Percentiles rank a stretch among this genome's conserved stretches.
Evolutionary conservation across 2,797 vertebrate species (phyloP).

Genomic region (Schizothorax lantsangensis): DNA sequence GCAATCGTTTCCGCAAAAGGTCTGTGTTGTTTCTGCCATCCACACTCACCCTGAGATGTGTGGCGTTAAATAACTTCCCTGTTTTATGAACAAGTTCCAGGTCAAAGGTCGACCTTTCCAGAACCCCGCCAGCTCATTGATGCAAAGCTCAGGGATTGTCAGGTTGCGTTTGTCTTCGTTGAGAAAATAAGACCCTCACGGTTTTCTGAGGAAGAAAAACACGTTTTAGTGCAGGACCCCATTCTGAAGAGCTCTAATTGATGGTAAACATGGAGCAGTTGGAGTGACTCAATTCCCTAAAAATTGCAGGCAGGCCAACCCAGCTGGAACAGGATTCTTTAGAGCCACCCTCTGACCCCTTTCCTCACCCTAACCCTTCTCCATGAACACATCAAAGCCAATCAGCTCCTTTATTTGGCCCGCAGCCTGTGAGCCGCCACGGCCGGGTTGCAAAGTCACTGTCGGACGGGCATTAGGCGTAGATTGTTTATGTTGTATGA

Average conservation of each 20-base stretch:
- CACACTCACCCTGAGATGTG: conserved; percentile 50
- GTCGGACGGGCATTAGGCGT: conserved; percentile 61
- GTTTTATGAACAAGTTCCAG: conserved; percentile 64
- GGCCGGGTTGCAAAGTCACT: conserved; percentile 66
- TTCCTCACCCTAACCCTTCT: conserved; percentile 37
- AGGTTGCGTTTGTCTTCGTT: conserved; percentile 59
- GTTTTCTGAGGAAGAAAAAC: conserved; percentile 58
- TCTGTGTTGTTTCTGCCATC: conserved; percentile 45
- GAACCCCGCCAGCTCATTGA: conserved; percentile 42
- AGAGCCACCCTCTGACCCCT: conserved; percentile 72
- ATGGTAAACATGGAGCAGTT: conserved; percentile 54
- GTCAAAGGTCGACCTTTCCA: conserved; percentile 53
- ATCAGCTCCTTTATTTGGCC: conserved; percentile 66
- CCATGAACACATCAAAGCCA: conserved; percentile 76
- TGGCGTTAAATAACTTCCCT: conserved; percentile 60
- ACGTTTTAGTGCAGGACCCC: conserved; percentile 47
- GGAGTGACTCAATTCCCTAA: conserved; percentile 57
- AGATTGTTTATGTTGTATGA: conserved; percentile 44
- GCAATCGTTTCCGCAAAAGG: conserved; percentile 25
- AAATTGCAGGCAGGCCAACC: conserved; percentile 54
- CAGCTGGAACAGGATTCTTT: conserved; percentile 70
- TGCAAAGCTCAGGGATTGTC: conserved; percentile 56
- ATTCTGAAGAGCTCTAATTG: conserved; percentile 56
- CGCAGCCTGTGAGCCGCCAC: conserved; percentile 47
- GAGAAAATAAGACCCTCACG: conserved; percentile 55